A percentile compares a stretch with the other conserved stretches of the same genome.
These are phyloP conservation scores for Sympetrum striolatum DNA, from an alignment of 2,888 invertebrate species.

Conservation along the genomic window DNA sequence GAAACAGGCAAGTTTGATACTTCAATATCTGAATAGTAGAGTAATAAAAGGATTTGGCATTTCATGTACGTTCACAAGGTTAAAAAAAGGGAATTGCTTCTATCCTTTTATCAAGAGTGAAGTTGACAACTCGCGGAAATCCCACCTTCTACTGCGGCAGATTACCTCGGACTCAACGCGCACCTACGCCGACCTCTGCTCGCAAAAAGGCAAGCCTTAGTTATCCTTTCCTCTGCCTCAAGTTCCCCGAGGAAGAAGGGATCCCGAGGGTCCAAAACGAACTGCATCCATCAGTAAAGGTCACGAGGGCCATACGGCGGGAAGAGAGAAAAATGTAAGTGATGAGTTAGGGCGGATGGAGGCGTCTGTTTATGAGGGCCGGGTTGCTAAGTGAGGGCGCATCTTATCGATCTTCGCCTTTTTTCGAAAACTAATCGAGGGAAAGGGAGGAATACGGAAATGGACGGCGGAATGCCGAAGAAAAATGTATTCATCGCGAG, in stretches of 20 bases:
- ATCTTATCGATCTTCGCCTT: not conserved
- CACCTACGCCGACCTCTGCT: too few relatives aligned
- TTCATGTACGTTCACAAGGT: too few relatives aligned
- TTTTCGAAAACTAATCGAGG: not conserved
- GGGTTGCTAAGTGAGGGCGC: not conserved
- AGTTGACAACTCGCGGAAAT: too few relatives aligned
- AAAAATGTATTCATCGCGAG: not conserved
- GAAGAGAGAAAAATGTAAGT: not conserved
- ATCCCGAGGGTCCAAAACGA: conserved; percentile 7
- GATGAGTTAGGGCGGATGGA: not conserved
- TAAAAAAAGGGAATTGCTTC: too few relatives aligned
- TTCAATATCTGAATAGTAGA: too few relatives aligned
- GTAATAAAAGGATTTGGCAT: too few relatives aligned
- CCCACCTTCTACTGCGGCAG: too few relatives aligned
- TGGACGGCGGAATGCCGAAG: not conserved
- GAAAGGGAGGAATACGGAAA: not conserved
- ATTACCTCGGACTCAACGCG: too few relatives aligned
- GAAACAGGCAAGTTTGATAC: too few relatives aligned
- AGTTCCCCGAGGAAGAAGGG: not conserved
- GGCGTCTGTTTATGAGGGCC: not conserved
- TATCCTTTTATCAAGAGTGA: too few relatives aligned
- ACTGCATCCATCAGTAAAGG: conserved; percentile 10
- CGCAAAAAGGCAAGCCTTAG: too few relatives aligned
- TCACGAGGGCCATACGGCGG: not conserved
- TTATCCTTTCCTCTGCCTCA: not conserved